Evolutionary conservation across 1,140 invertebrate genomes (phyloP).

Genomic region (Coelopa frigida): DNA sequence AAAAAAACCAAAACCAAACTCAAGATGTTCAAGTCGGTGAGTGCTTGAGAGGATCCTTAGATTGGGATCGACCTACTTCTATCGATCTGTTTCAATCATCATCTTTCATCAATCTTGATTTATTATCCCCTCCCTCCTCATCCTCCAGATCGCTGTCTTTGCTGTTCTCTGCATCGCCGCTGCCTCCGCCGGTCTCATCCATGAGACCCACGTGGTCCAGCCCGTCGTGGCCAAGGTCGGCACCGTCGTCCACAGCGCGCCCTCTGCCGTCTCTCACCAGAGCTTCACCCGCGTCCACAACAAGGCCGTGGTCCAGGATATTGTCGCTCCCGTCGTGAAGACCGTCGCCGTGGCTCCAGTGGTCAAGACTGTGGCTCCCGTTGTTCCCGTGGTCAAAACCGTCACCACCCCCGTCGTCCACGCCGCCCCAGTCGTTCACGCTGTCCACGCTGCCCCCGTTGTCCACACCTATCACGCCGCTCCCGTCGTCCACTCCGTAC

Average conservation of each 20-base stretch:
- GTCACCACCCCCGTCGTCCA: conserved; percentile 24
- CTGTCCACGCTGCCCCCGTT: neutral
- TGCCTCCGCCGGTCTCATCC: conserved; percentile 28
- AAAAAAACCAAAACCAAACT: no score
- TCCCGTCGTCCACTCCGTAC: neutral
- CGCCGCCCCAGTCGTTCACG: conserved; percentile 7
- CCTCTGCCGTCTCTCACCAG: conserved; percentile 48
- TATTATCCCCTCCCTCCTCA: no score
- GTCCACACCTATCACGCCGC: neutral
- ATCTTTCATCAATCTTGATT: neutral
- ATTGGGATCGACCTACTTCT: no score
- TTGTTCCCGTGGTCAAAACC: conserved; percentile 23
- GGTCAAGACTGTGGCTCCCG: conserved; percentile 13
- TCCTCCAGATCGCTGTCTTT: conserved; percentile 31
- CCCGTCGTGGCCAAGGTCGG: conserved; percentile 32
- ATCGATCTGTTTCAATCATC: no score
- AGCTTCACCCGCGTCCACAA: conserved; percentile 40
- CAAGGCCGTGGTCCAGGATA: conserved; percentile 21
- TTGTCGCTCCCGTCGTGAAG: conserved; percentile 15
- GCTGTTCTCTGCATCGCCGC: conserved; percentile 31
- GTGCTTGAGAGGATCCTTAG: no score
- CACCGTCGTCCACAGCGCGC: conserved; percentile 30
- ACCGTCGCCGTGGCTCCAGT: conserved; percentile 16
- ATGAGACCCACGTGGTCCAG: conserved; percentile 28
- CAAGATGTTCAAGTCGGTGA: conserved; percentile 41